Evolutionary conservation across 2,113 vertebrate species (phyloP).

Genomic region (Capricornis sumatraensis): DNA sequence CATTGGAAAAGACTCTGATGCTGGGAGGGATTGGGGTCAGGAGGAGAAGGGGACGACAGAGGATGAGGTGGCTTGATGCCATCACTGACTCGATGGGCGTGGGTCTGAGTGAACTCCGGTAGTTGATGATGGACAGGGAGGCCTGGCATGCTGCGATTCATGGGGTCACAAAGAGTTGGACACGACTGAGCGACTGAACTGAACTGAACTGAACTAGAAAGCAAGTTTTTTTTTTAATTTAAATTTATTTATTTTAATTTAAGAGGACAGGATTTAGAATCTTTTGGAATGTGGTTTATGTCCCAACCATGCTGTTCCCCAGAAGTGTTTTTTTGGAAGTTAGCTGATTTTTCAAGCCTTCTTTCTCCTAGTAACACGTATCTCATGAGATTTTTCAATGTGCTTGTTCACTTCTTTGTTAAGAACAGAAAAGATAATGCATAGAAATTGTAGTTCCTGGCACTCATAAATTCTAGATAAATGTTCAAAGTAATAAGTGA

Average conservation of each 20-base stretch:
- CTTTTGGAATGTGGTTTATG: background rate
- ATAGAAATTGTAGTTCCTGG: background rate
- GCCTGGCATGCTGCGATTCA: no score
- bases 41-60: no score
- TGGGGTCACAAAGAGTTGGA: no score
- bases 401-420: background rate
- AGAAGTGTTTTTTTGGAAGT: background rate
- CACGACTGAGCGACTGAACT: no score
- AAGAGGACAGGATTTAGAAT: background rate
- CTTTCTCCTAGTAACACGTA: background rate
- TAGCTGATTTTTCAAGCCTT: background rate
- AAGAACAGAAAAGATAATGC: background rate
- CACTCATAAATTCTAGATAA: background rate
- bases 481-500: background rate
- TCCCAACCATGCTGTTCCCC: background rate
- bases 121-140: no score
- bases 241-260: no score
- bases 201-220: background rate
- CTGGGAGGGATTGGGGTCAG: no score
- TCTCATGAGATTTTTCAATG: background rate
- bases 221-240: background rate
- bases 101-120: no score
- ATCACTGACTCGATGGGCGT: no score
- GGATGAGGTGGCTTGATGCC: no score
- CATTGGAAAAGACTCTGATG: no score